Evolutionary conservation across 2,888 invertebrate species (phyloP).

Genomic region (Melanchra persicariae): DNA sequence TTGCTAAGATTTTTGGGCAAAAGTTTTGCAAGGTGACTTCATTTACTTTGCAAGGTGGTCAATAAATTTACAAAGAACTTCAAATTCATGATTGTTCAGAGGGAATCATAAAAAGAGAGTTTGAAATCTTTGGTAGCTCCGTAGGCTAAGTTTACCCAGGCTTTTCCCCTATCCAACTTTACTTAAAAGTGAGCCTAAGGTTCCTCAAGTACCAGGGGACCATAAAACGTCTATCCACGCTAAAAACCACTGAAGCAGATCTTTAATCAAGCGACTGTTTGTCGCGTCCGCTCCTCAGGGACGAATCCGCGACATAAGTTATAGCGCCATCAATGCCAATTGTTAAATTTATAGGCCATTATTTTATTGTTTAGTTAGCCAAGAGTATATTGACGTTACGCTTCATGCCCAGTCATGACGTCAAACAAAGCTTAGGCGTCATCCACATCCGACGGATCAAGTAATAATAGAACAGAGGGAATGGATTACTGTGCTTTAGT

Average conservation of each 20-base stretch:
- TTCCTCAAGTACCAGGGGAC: constrained; percentile 18
- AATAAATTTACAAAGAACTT: too few species aligned
- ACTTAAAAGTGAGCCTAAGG: not conserved
- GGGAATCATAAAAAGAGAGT: not conserved
- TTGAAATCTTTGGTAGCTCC: too few species aligned
- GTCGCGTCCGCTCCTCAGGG: constrained; percentile 52
- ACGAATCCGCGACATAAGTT: constrained; percentile 63
- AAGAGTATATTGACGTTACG: constrained; percentile 62
- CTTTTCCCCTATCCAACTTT: not conserved
- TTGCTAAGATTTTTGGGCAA: not conserved
- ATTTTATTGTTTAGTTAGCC: constrained; percentile 68
- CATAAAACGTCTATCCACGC: constrained; percentile 37
- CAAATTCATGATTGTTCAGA: too few species aligned
- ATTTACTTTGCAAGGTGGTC: too few species aligned
- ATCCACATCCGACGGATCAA: constrained; percentile 61
- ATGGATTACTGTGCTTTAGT: constrained; percentile 54
- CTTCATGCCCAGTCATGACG: constrained; percentile 59
- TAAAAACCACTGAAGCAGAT: constrained; percentile 57
- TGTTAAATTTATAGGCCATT: constrained; percentile 67
- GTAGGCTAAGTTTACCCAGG: not conserved
- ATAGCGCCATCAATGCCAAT: constrained; percentile 66
- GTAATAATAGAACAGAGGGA: constrained; percentile 66
- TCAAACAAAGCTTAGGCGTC: constrained; percentile 60
- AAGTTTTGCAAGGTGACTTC: too few species aligned
- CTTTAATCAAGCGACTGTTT: constrained; percentile 54